These are phyloP conservation scores for Stenodera caucasica DNA, from an alignment of 2,888 invertebrate genomes.

Conservation along the genomic window DNA sequence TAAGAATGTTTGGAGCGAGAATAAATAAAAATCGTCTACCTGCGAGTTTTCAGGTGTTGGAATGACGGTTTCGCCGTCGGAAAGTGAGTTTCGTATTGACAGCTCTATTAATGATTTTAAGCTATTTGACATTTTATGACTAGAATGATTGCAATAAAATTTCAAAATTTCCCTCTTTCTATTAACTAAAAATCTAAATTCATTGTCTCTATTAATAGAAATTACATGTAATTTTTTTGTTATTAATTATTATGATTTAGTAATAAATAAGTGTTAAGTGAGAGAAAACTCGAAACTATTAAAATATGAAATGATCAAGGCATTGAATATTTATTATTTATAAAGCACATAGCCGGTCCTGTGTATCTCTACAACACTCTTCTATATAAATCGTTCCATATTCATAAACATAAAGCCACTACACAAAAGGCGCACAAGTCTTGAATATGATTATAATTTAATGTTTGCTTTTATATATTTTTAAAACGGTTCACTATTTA, in stretches of 20 bases:
- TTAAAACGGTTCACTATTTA: constrained; percentile 3
- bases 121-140: constrained; percentile 39
- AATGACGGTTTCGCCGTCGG: neutral
- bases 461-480: constrained; percentile 21
- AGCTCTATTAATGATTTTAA: constrained; percentile 40
- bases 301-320: constrained; percentile 28
- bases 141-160: neutral
- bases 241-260: constrained; percentile 30
- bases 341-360: constrained; percentile 22
- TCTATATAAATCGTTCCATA: constrained; percentile 29
- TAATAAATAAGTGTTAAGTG: constrained; percentile 20
- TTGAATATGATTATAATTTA: constrained; percentile 30
- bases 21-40: neutral
- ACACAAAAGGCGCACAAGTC: constrained; percentile 26
- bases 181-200: too few relatives aligned
- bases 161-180: too few relatives aligned
- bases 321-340: constrained; percentile 29
- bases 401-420: constrained; percentile 28
- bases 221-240: constrained; percentile 25
- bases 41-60: neutral
- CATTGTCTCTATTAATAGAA: neutral
- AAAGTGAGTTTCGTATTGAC: constrained; percentile 26
- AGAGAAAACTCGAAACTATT: neutral
- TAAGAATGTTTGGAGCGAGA: too few relatives aligned
- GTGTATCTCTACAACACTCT: neutral